Base-by-base conservation (phyloP, 2,113 vertebrate species). In the Ictidomys tridecemlineatus region DNA sequence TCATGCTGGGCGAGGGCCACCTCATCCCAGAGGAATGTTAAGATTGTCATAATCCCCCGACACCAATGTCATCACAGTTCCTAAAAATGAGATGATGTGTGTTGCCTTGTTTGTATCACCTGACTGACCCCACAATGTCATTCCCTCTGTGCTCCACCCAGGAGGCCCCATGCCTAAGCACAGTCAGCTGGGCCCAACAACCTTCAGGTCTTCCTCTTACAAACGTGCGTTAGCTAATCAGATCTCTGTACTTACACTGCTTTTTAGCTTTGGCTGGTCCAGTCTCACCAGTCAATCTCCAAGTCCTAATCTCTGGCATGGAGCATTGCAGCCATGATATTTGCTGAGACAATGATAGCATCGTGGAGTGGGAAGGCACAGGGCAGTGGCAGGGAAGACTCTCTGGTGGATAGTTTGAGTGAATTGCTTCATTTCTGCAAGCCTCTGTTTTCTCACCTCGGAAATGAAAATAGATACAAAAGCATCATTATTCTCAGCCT, bases 361-460 rank as follows among this genome's bases (percentile, higher is more conserved):
- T 1, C 3, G 6, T 2, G 4, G 24, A 3, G 37, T n/a, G 1
- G 22, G 53, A 91, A 85, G 0, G 2, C 74, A 51, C 53, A 34
- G 82, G 3, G 16, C 32, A 67, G 37, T 51, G 42, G 22, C 65
- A 42, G 9, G 22, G 22, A 86, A 20, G 4, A 48, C 10, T 0
- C 20, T 45, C 32, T 34, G 34, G 53, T 4, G 67, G 30, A 51
- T 45, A 56, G 48, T 67, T 56, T 72, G 51, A 73, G 3, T 48
- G 39, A 92, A 10, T 85, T 30, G 63, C 20, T 89, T 90, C 3
- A n/a, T 90, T 85, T 93, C 76, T 39, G 34, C 63, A 80, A 93
- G 37, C 32, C 56, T 95, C n/a, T 2, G 28, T 67, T 95, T 95
- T 56, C 77, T 91, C 28, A 22, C 39, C 16, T 89, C 76, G 70